phyloP scores from a whole-genome alignment of 2,888 invertebrate genomes.

The Acronicta alni region DNA sequence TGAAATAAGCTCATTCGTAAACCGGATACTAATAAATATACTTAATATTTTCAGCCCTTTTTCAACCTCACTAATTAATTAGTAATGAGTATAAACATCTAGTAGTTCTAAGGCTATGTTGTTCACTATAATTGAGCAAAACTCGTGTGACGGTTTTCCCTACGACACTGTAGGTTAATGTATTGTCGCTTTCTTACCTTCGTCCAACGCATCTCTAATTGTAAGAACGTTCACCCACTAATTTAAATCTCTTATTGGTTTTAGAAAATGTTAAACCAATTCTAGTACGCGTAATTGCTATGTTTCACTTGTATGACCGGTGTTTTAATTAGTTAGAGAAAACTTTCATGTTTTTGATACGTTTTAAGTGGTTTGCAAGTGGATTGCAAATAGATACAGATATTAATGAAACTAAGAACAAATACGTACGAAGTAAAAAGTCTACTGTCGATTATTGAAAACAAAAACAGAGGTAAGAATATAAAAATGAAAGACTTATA shows the following conservation, averaged over 20 bases:
- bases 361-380: slow-evolving; percentile 26
- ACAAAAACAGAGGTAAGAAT: slow-evolving; percentile 8
- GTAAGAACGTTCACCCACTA: slow-evolving; percentile 84
- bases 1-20: too few relatives aligned
- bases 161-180: slow-evolving; percentile 82
- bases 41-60: too few relatives aligned
- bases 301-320: slow-evolving; percentile 71
- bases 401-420: not conserved
- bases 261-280: slow-evolving; percentile 73
- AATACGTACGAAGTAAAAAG: too few relatives aligned
- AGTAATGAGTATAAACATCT: slow-evolving; percentile 52
- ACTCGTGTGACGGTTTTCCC: slow-evolving; percentile 85
- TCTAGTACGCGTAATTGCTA: slow-evolving; percentile 63
- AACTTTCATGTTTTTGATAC: slow-evolving; percentile 42
- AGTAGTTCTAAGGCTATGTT: slow-evolving; percentile 59
- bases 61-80: slow-evolving; percentile 6
- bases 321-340: slow-evolving; percentile 65
- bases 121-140: slow-evolving; percentile 81
- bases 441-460: too few relatives aligned
- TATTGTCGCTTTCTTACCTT: slow-evolving; percentile 84
- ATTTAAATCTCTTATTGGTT: slow-evolving; percentile 79
- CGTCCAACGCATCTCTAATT: slow-evolving; percentile 83
- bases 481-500: slow-evolving; percentile 6
- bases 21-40: too few relatives aligned
- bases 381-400: too few relatives aligned